Conservation (phyloP, 1,140 invertebrate genomes). For the Meloidogyne floridensis region DNA sequence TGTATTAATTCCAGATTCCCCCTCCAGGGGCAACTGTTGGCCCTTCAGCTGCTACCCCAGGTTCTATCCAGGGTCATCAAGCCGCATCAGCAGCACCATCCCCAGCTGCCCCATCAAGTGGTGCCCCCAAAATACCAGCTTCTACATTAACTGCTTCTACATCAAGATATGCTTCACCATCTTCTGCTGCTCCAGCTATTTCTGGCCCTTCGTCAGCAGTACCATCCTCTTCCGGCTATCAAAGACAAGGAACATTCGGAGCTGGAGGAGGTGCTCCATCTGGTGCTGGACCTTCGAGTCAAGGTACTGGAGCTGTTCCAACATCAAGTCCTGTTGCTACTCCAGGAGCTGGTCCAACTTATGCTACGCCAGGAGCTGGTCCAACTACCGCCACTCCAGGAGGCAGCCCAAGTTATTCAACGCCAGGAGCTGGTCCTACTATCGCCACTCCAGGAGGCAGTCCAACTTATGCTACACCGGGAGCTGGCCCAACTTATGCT, state of each 20-base stretch:
- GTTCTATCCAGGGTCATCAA: neutral
- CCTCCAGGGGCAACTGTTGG: neutral
- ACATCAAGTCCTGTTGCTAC: neutral
- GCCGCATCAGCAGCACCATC: neutral
- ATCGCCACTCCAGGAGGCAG: no score
- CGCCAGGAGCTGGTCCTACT: neutral
- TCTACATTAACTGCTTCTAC: neutral
- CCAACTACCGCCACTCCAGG: neutral
- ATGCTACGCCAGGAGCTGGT: neutral
- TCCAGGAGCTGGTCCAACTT: neutral
- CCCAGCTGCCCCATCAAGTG: neutral
- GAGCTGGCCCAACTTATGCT: no score
- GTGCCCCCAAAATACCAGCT: neutral
- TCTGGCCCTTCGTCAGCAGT: neutral
- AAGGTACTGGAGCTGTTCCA: neutral
- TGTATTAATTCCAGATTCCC: neutral
- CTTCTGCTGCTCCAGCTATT: neutral
- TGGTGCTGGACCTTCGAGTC: neutral
- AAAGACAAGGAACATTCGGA: slow-evolving; percentile 8
- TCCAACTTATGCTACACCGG: no score
- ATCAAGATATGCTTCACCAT: neutral
- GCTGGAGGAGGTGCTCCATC: neutral
- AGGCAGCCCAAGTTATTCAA: neutral
- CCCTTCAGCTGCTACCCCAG: neutral
- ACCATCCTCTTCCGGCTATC: neutral